Conservation (phyloP, 2,113 vertebrate species). For the Brevimyrus niger region DNA sequence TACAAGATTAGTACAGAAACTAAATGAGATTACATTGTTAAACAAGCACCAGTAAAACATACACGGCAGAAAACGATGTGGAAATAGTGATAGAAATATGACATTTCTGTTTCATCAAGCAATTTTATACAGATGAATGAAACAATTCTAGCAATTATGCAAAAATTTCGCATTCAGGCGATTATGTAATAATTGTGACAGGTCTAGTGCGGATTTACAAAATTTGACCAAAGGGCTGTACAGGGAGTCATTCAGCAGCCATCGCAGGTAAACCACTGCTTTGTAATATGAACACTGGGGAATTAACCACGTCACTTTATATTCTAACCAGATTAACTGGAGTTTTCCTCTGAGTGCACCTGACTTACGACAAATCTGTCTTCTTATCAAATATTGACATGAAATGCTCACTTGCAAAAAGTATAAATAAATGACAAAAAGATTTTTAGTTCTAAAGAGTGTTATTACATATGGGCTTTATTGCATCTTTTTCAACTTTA, state of each 20-base stretch:
- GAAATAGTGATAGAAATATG: too few relatives aligned
- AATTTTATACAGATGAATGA: not conserved
- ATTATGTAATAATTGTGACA: not conserved
- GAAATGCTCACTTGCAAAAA: not conserved
- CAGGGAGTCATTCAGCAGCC: not conserved
- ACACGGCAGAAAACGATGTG: not conserved
- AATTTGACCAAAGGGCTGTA: not conserved
- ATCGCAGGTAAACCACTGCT: not conserved
- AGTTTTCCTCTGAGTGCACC: conserved; percentile 32
- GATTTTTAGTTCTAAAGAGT: not conserved
- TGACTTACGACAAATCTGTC: conserved; percentile 11
- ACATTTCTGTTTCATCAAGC: not conserved
- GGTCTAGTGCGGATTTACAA: not conserved
- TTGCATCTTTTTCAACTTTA: not conserved
- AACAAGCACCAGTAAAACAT: not conserved
- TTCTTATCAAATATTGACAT: conserved; percentile 4
- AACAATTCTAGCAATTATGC: not conserved
- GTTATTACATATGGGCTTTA: not conserved
- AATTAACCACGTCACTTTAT: conserved; percentile 26
- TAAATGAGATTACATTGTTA: not conserved
- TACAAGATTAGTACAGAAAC: not conserved
- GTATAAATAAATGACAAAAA: not conserved
- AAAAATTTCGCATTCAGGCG: not conserved
- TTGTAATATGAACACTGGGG: conserved; percentile 18
- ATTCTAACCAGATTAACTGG: conserved; percentile 29